Evolutionary conservation across 2,113 vertebrate species (phyloP), one percentile per base, ranked within the genome.

Genomic region (Sigmodon hispidus): DNA sequence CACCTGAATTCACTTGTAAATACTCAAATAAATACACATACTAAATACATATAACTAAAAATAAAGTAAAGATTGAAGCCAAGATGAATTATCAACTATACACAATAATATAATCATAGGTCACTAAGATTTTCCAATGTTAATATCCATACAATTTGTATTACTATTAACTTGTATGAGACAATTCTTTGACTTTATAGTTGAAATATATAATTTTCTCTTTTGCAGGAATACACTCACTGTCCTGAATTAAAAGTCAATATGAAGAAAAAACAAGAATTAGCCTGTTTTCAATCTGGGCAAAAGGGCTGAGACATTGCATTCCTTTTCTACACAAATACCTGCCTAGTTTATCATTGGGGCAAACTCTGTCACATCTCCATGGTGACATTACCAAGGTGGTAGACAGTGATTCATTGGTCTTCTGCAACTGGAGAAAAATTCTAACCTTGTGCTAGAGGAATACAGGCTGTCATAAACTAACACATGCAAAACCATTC

Each of bases 231-330:
- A 40, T 45, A 36, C 29, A n/a, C 9, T 84, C 40, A 26, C 9
- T 90, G 22, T 40, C 31, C 6, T 77, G 31, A 76, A 85, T 55
- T 90, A 87, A 97, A 97, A 95, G 73, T 89, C 63, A 65, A 55
- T 63, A 73, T 6, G 7, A 5, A 87, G n/a, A 85, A 89, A 63
- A 43, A 52, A 26, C 75, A 89, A 85, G 91, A 57, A 86, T 19
- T 87, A 31, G 79, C 69, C 72, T 90, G 9, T 67, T 95, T 91
- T 91, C 57, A 93, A 79, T 69, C 79, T 81, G 67, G 65, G 29
- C 7, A 89, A 84, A 73, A 11, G 36, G 1, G 87, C 70, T 40
- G 45, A 85, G 15, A 90, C 0, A 87, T 26, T 31, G 22, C 31
- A 48, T 3, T 87, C 26, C 26, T 89, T 92, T 43, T 86, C 45